phyloP scores from a whole-genome alignment of 2,888 invertebrate species.

The Acanthoscelides obtectus region DNA sequence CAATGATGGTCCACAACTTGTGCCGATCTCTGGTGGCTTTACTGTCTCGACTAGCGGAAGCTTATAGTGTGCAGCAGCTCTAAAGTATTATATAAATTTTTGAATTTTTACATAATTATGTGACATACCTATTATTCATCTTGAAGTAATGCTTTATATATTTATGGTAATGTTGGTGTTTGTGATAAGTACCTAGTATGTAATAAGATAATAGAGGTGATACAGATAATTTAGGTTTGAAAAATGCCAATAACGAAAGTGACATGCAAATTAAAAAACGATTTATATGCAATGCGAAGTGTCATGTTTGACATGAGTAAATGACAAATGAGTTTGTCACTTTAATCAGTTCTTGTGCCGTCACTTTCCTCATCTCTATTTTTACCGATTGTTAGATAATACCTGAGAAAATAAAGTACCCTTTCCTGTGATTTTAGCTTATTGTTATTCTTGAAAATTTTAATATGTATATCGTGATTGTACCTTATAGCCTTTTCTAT shows the following conservation, averaged over 20 bases:
- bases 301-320: too few species aligned
- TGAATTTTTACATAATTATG: too few species aligned
- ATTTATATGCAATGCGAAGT: too few species aligned
- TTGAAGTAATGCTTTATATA: constrained; percentile 3
- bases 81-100: too few species aligned
- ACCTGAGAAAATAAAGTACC: constrained; percentile 18
- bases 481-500: neutral
- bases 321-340: too few species aligned
- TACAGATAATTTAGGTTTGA: constrained; percentile 14
- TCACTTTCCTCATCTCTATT: neutral
- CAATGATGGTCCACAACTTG: too few species aligned
- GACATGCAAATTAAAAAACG: too few species aligned
- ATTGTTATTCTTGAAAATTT: constrained; percentile 43
- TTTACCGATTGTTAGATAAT: neutral
- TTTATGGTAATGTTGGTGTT: constrained; percentile 12
- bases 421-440: constrained; percentile 46
- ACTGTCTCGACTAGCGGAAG: too few species aligned
- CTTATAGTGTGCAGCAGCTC: too few species aligned
- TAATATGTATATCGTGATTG: constrained; percentile 20
- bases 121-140: too few species aligned
- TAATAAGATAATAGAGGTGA: constrained; percentile 1
- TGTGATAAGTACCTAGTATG: neutral
- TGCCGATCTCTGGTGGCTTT: too few species aligned
- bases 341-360: neutral
- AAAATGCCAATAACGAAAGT: too few species aligned